Base-by-base conservation (phyloP, 2,888 invertebrate species). In the Tetragnatha montana region DNA sequence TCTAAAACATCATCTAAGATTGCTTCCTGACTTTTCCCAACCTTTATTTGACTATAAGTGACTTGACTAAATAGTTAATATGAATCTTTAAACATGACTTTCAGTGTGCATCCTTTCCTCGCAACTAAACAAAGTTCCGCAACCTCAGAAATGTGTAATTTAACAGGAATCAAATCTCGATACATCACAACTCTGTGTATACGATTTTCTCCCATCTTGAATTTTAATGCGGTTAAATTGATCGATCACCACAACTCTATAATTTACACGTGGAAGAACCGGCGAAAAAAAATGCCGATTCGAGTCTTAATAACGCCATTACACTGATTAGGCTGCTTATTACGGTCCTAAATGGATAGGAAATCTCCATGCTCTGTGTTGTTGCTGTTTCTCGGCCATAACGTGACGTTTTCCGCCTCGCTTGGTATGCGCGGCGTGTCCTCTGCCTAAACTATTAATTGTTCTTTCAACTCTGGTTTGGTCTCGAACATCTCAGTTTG, bases 381-480 rank as follows among this genome's bases (percentile, higher is more conserved):
- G 60, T 60, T 60, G 12, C 17, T 60, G 10, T 60, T 60, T 60
- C 60, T 60, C 35, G 35, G 60, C 17, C 17, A 60, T 60, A 60
- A 60, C 60, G 60, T 8, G 17, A 10, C 12, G 14, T 60, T 60
- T 60, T 14, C 60, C 60, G 60, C 60, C 60, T 60, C 17, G 17
- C 60, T 60, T 60, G 17, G 12, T 17, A 60, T 60, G 60, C 60
- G 17, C 60, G 17, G 12, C 60, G 12, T 14, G 60, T 60, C 17
- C 8, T 60, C 8, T 8, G 60, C 4, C 12, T 35, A 60, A 60
- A 60, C 60, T 60, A 60, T 60, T 60, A 60, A 60, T 60, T 60
- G 60, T 60, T 17, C 74, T 22, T 35, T 74, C 74, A 74, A 74
- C 22, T 74, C 35, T 8, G 74, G 22, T 74, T 47, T 74, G 74